Conservation (phyloP, 2,888 invertebrate species). For the Stenoptilia bipunctidactyla region DNA sequence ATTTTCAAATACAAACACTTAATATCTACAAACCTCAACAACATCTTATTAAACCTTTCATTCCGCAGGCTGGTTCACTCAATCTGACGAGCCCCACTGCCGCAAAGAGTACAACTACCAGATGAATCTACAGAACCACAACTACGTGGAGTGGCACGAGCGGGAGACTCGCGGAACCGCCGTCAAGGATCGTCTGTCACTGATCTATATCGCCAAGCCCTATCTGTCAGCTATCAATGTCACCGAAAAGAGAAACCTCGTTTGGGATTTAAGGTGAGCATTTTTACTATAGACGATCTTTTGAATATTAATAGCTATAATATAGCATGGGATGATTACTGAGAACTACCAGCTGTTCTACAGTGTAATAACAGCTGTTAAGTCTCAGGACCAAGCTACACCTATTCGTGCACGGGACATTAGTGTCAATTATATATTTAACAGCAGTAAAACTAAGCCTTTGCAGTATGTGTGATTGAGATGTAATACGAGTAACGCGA, state of each 20-base stretch:
- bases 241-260: constrained; percentile 89
- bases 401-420: too few relatives aligned
- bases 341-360: too few relatives aligned
- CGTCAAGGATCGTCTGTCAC: constrained; percentile 75
- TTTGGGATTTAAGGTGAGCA: constrained; percentile 79
- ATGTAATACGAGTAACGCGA: too few relatives aligned
- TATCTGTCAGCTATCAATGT: constrained; percentile 87
- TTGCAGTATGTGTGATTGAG: too few relatives aligned
- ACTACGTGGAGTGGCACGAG: constrained; percentile 90
- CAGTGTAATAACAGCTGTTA: too few relatives aligned
- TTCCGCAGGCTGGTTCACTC: constrained; percentile 82
- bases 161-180: constrained; percentile 77
- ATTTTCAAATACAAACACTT: too few relatives aligned
- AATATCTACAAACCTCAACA: too few relatives aligned
- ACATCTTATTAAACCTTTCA: too few relatives aligned
- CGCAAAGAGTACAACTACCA: constrained; percentile 89
- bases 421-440: too few relatives aligned
- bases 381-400: too few relatives aligned
- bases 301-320: neutral
- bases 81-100: constrained; percentile 82
- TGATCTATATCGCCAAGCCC: constrained; percentile 84
- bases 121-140: constrained; percentile 75
- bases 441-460: too few relatives aligned
- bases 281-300: neutral
- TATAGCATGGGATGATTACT: neutral